Base-by-base conservation (phyloP, 1,140 invertebrate genomes). In the Pteromalus puparum region DNA sequence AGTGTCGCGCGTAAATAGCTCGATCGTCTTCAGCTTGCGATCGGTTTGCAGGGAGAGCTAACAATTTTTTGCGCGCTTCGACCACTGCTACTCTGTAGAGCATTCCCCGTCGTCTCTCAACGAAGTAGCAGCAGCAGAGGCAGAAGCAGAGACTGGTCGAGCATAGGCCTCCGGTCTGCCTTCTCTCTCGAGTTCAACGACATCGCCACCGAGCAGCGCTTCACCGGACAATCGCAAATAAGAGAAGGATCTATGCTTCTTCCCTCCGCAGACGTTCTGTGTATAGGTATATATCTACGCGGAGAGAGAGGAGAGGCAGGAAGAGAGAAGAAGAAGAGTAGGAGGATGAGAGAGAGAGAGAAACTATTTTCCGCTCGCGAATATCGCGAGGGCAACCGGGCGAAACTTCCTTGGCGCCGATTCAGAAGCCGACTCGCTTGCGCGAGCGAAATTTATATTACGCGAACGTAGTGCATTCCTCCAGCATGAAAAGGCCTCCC, bases 341-440 rank as follows among this genome's bases (percentile, higher is more conserved):
- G 53, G 53, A 61, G 53, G 53, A 61, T 61, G 53, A 61, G 53
- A 61, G 46, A 48, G 46, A 28, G 10, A 24, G 75, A 26, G 13
- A 61, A 65, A 77, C 75, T 77, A 77, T 77, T 77, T 77, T 77
- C 75, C 75, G 75, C 72, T 48, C 48, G 74, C 74, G 75, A 77
- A 83, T 75, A 83, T 78, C 46, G 74, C 67, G 48, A 75, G 67
- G 70, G 72, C 82, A 34, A 79, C 65, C 61, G 46, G 67, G 61
- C 28, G 67, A 78, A 84, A 84, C 34, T 84, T 84, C 24, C 38
- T 79, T 84, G 83, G 83, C 83, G 67, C 76, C 83, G 34, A 73
- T 72, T 84, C 83, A 79, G 83, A 79, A 79, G 61, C 4, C 65
- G 53, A 38, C n/a, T 46, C 77, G 77, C 61, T 68, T n/a, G 53